Evolutionary conservation across 2,888 invertebrate genomes (phyloP).

Genomic region (Drosophila maculinotata): DNA sequence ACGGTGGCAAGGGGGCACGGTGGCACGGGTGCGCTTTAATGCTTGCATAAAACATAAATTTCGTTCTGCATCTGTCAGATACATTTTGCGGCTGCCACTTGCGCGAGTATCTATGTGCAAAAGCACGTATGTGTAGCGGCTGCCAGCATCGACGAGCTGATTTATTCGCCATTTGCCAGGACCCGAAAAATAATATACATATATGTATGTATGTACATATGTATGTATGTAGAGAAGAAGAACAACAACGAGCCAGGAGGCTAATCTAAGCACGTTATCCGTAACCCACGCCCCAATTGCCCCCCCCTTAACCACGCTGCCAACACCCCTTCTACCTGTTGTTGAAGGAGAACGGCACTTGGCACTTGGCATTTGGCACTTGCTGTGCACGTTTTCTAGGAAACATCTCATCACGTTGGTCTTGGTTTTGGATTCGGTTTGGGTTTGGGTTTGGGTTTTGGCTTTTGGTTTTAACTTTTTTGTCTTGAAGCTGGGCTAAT

Average conservation of each 20-base stretch:
- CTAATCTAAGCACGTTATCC: slow-evolving; percentile 77
- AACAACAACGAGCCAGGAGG: slow-evolving; percentile 42
- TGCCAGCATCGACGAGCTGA: slow-evolving; percentile 53
- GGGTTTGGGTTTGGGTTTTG: slow-evolving; percentile 26
- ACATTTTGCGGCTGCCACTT: slow-evolving; percentile 52
- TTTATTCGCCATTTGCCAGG: slow-evolving; percentile 57
- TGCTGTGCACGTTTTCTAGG: slow-evolving; percentile 71
- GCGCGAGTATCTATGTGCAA: slow-evolving; percentile 26
- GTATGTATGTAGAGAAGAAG: neutral
- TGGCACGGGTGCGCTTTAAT: slow-evolving; percentile 53
- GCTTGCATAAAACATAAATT: slow-evolving; percentile 72
- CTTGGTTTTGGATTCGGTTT: slow-evolving; percentile 20
- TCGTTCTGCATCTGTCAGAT: slow-evolving; percentile 77
- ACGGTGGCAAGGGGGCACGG: neutral
- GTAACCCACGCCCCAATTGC: slow-evolving; percentile 61
- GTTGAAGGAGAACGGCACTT: slow-evolving; percentile 45
- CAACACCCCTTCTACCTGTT: neutral
- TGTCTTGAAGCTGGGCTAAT: slow-evolving; percentile 51
- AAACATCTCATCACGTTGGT: slow-evolving; percentile 44
- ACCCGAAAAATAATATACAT: slow-evolving; percentile 3
- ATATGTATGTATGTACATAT: too few relatives aligned
- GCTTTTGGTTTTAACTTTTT: slow-evolving; percentile 19
- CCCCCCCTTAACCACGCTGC: neutral
- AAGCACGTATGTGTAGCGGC: slow-evolving; percentile 9
- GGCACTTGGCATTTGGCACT: slow-evolving; percentile 62